phyloP scores from a whole-genome alignment of 1,140 invertebrate genomes.

The Aphaenogaster rudis region DNA sequence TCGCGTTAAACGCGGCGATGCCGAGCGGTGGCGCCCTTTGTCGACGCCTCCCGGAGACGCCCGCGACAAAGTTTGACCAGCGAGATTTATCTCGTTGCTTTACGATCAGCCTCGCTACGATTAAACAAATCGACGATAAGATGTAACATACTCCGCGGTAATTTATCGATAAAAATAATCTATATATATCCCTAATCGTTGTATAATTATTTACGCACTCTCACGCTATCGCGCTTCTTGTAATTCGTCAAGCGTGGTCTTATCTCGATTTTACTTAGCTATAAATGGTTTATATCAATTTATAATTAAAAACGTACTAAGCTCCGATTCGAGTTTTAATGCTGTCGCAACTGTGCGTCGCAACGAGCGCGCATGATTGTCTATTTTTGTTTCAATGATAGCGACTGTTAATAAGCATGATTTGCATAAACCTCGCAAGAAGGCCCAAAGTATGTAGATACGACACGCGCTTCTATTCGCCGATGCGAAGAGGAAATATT shows the following conservation, averaged over 20 bases:
- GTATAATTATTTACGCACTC: not conserved
- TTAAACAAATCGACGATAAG: not conserved
- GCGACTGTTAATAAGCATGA: conserved; percentile 8
- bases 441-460: not conserved
- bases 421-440: not conserved
- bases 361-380: not conserved
- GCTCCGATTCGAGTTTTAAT: not conserved
- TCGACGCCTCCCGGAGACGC: conserved; percentile 4
- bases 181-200: not conserved
- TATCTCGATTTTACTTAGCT: not conserved
- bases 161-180: not conserved
- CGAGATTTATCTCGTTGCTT: not conserved
- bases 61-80: not conserved
- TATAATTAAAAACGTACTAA: not conserved
- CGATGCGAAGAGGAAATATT: not conserved
- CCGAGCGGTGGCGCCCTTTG: conserved; percentile 35
- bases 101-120: not conserved
- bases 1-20: conserved; percentile 44
- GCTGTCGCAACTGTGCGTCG: not conserved
- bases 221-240: not conserved
- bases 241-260: not conserved
- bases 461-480: not conserved
- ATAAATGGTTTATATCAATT: not conserved
- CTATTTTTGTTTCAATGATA: conserved; percentile 19
- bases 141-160: not conserved